Evolutionary conservation across 2,888 invertebrate species (phyloP).

Genomic region (Rhaphigaster nebulosa): DNA sequence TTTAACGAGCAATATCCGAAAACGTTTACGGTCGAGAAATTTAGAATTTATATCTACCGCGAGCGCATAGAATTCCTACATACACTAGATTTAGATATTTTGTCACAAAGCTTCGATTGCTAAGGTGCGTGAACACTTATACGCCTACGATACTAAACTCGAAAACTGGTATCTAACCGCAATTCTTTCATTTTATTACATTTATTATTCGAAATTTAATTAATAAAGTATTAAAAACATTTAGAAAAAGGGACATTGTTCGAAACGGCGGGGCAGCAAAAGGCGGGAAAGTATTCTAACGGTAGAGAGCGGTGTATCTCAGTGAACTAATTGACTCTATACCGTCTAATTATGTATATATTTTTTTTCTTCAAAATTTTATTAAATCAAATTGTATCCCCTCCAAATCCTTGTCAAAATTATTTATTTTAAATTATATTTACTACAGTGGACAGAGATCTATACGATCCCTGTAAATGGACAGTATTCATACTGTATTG

Average conservation of each 20-base stretch:
- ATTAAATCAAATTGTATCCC: not conserved
- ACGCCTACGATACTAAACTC: not conserved
- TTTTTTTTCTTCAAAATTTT: not conserved
- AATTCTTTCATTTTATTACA: not conserved
- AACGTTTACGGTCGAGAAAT: not conserved
- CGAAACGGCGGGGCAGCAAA: not conserved
- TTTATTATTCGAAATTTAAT: not conserved
- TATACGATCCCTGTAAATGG: not conserved
- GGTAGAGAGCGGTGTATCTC: not conserved
- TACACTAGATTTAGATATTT: not conserved
- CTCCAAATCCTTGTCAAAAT: not conserved
- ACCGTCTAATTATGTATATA: not conserved
- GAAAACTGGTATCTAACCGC: not conserved
- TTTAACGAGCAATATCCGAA: too few relatives aligned
- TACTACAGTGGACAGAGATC: not conserved
- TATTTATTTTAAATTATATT: not conserved
- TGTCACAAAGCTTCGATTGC: too few relatives aligned
- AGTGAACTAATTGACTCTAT: not conserved
- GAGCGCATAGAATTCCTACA: not conserved
- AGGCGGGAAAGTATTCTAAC: constrained; percentile 9
- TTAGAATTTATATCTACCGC: not conserved
- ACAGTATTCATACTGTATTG: not conserved
- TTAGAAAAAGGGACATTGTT: not conserved
- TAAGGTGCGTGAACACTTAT: not conserved
- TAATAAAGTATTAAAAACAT: not conserved